A percentile compares a stretch with the other conserved stretches of the same genome.
These are phyloP conservation scores for Oncorhynchus gorbuscha DNA, from an alignment of 2,113 vertebrate species.

Conservation along the genomic window DNA sequence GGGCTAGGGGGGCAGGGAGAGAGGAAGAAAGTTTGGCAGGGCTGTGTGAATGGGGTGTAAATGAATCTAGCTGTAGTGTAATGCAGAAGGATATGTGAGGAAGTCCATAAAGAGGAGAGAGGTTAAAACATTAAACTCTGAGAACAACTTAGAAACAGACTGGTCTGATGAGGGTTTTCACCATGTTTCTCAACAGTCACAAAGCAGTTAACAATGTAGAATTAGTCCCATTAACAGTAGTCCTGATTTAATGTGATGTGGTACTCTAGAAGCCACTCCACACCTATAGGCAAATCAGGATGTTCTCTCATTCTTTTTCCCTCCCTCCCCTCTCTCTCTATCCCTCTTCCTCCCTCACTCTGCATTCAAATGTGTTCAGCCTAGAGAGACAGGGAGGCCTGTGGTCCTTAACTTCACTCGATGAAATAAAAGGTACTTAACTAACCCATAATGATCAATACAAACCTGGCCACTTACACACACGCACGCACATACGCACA, in stretches of 20 bases:
- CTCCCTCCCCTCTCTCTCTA: conserved; percentile 39
- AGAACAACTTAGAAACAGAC: conserved; percentile 37
- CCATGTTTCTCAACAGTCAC: background rate
- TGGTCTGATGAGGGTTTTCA: background rate
- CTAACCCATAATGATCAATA: conserved; percentile 72
- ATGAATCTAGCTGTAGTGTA: conserved; percentile 73
- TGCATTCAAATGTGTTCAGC: conserved; percentile 56
- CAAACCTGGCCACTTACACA: conserved; percentile 18
- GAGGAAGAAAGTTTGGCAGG: conserved; percentile 59
- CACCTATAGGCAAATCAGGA: conserved; percentile 42
- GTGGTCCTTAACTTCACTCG: conserved; percentile 71
- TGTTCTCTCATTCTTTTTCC: conserved; percentile 41
- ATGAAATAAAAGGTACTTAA: conserved; percentile 80
- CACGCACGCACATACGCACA: conserved; percentile 47
- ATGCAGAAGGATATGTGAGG: conserved; percentile 62
- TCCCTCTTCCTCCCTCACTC: conserved; percentile 32
- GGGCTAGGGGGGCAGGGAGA: conserved; percentile 4
- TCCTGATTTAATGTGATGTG: conserved; percentile 45
- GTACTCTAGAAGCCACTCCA: conserved; percentile 62
- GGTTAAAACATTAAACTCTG: conserved; percentile 72
- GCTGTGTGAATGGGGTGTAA: conserved; percentile 68
- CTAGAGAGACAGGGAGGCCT: conserved; percentile 55
- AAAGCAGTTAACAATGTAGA: background rate
- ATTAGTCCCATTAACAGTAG: background rate
- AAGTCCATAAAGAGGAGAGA: conserved; percentile 76